A percentile compares a stretch with the other conserved stretches of the same genome.
These are phyloP conservation scores for Drosophila pseudoananassae DNA, from an alignment of 1,140 invertebrate genomes.

Conservation along the genomic window DNA sequence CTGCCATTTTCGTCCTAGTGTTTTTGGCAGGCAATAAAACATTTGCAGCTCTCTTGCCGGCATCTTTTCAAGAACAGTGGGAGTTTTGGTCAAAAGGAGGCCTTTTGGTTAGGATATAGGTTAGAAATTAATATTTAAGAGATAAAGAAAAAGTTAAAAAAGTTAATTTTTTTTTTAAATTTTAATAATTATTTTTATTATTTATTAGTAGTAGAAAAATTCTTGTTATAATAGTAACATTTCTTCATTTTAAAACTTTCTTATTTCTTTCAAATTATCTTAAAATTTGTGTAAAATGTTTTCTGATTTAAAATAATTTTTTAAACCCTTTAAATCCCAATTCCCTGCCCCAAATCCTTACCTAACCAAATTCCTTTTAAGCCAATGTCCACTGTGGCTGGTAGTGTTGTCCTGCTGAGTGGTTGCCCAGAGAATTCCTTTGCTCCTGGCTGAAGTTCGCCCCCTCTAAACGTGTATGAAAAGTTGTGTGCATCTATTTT, in stretches of 20 bases:
- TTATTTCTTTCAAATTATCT: no score
- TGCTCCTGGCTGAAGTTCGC: neutral
- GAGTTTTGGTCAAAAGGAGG: neutral
- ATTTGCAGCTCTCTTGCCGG: slow-evolving; percentile 15
- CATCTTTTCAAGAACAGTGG: slow-evolving; percentile 9
- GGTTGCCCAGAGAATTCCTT: slow-evolving; percentile 21
- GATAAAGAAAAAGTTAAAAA: no score
- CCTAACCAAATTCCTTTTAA: neutral
- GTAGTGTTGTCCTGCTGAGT: slow-evolving; percentile 13
- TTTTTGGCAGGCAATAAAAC: slow-evolving; percentile 50
- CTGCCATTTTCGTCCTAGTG: slow-evolving; percentile 4
- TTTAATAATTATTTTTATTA: no score
- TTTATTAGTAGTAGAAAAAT: no score
- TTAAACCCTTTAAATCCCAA: neutral
- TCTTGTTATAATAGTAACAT: no score
- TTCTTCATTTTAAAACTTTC: no score
- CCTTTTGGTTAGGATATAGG: no score
- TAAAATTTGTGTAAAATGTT: neutral
- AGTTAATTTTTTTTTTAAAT: no score
- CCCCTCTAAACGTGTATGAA: slow-evolving; percentile 9
- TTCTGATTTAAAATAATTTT: neutral
- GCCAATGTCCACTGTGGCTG: slow-evolving; percentile 18
- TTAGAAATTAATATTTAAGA: no score
- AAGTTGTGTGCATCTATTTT: slow-evolving; percentile 40
- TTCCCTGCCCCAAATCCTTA: no score